Evolutionary conservation across 2,113 vertebrate species (phyloP), one percentile per base, ranked within the genome.

Genomic region (Aplodontia rufa): DNA sequence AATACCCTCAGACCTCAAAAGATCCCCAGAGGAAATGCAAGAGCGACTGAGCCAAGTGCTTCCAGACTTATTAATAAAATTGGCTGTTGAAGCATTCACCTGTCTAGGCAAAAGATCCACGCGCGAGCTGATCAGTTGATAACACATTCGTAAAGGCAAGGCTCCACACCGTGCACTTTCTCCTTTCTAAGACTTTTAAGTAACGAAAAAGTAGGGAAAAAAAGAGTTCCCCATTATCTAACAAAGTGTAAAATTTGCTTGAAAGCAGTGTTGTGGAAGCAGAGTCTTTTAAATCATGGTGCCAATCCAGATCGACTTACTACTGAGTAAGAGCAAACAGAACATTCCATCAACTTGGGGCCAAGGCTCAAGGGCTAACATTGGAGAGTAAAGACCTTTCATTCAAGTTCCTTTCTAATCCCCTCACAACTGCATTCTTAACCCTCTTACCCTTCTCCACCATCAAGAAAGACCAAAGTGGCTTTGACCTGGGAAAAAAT

Each of bases 161-260:
- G 81, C 68, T 74, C 84, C 6, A 55, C 11, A 26, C 11, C 40
- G 49, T 60, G 17, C 6, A 24, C 30, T 90, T 93, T 90, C 72
- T 24, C 74, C 69, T 88, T 91, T 90, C 69, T 64, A 69, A 87
- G 69, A 92, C 62, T 95, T 86, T 84, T 9, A 84, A 76, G 40
- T 62, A 80, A 66, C 37, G 64, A 35, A 93, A 68, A 89, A 74
- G 17, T 37, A 79, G 26, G 24, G 35, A n/a, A 30, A 82, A 68
- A 16, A 32, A 69, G 3, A 88, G 93, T 76, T 89, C 75, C 5
- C 37, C 72, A 32, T 53, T 82, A 71, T 53, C 83, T 37, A 91
- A 66, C 8, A 62, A 60, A 60, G 58, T 28, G 22, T 19, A 8
- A 60, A 80, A 72, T 6, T 11, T 68, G 16, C 37, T 79, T 28